phyloP scores from a whole-genome alignment of 2,113 vertebrate genomes.

The Saimiri boliviensis region DNA sequence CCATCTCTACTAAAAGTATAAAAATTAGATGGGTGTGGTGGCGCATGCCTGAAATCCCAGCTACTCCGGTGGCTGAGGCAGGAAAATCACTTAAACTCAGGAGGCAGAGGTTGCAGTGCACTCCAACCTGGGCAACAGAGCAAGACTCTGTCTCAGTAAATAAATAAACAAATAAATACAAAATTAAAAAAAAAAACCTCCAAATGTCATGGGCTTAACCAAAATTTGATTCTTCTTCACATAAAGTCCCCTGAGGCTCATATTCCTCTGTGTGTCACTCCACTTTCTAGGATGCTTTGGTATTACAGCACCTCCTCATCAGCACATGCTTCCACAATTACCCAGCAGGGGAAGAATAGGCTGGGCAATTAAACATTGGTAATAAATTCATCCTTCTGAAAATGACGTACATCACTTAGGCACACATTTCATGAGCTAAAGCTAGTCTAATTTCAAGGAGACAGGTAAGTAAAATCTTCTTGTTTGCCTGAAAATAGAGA shows the following conservation, averaged over 20 bases:
- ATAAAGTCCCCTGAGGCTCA: neutral
- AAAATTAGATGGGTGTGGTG: no score
- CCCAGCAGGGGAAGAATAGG: neutral
- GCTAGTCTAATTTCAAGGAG: neutral
- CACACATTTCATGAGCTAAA: neutral
- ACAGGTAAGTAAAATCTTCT: neutral
- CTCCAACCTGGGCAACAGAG: no score
- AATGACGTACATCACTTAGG: neutral
- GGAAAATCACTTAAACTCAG: no score
- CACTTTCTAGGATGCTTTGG: neutral
- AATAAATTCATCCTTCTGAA: neutral
- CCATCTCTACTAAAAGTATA: no score
- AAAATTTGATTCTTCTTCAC: neutral
- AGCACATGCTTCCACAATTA: neutral
- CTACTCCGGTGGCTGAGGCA: no score
- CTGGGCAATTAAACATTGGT: neutral
- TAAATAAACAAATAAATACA: no score
- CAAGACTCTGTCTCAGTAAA: no score
- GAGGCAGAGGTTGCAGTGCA: no score
- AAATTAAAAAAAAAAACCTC: neutral
- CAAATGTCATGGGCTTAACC: neutral
- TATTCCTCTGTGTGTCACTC: neutral
- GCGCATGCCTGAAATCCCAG: no score
- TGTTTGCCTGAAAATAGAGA: neutral
- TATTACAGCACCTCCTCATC: neutral